These are phyloP conservation scores for Nothocercus nigrocapillus DNA, from an alignment of 2,113 vertebrate genomes.

Conservation along the genomic window DNA sequence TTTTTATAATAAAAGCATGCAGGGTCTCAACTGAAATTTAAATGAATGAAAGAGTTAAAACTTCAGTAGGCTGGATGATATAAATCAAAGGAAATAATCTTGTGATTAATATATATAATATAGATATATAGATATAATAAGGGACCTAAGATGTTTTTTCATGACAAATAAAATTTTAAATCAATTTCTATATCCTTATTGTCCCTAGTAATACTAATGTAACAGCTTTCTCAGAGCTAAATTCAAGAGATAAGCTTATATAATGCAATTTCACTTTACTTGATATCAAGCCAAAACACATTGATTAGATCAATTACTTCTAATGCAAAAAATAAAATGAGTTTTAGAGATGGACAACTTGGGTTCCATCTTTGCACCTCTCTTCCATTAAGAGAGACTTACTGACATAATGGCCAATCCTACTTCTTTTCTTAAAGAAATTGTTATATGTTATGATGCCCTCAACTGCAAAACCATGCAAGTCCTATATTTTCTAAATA, in stretches of 20 bases:
- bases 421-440: background rate
- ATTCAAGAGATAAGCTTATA: background rate
- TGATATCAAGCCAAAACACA: background rate
- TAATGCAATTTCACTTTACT: accelerated
- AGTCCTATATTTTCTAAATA: background rate
- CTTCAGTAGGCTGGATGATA: background rate
- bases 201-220: background rate
- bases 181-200: background rate
- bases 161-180: background rate
- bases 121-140: background rate
- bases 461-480: background rate
- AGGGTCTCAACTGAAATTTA: background rate
- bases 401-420: background rate
- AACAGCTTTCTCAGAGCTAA: background rate
- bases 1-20: background rate
- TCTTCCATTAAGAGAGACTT: background rate
- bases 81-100: background rate
- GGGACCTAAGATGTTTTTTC: background rate
- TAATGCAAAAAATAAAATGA: background rate
- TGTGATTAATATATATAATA: background rate
- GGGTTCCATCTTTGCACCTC: background rate
- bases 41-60: background rate
- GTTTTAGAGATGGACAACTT: background rate
- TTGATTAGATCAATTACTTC: background rate
- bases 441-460: background rate